phyloP scores from a whole-genome alignment of 2,113 vertebrate genomes.

The Catharus minimus region DNA sequence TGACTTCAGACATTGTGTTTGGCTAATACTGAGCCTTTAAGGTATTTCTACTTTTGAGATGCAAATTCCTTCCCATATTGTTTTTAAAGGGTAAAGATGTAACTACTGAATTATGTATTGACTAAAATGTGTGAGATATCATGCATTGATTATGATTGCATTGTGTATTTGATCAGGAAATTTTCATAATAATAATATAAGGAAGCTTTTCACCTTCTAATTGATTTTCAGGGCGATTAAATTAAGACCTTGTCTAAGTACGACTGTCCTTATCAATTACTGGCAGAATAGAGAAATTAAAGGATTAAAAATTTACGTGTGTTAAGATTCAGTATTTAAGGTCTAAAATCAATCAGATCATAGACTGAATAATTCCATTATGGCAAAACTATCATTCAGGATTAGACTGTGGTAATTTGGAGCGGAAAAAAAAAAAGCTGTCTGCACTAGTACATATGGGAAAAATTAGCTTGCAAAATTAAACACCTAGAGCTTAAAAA shows the following conservation, averaged over 20 bases:
- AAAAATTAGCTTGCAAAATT: slow-evolving; percentile 12
- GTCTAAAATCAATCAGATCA: slow-evolving; percentile 69
- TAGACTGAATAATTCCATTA: slow-evolving; percentile 64
- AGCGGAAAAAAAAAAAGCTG: background rate
- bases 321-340: slow-evolving; percentile 67
- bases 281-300: slow-evolving; percentile 62
- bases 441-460: background rate
- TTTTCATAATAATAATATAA: slow-evolving; percentile 63
- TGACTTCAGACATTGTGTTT: slow-evolving; percentile 11
- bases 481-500: background rate
- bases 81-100: background rate
- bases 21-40: background rate
- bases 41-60: slow-evolving; percentile 5
- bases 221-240: slow-evolving; percentile 66
- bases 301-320: slow-evolving; percentile 68
- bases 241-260: slow-evolving; percentile 68
- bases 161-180: slow-evolving; percentile 63
- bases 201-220: slow-evolving; percentile 65
- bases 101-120: slow-evolving; percentile 58
- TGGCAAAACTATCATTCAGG: slow-evolving; percentile 59
- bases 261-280: slow-evolving; percentile 60
- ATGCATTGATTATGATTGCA: slow-evolving; percentile 63
- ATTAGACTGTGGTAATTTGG: slow-evolving; percentile 47
- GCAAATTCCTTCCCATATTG: background rate
- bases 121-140: background rate